phyloP scores from a whole-genome alignment of 2,888 invertebrate species.

The Plemyria rubiginata region DNA sequence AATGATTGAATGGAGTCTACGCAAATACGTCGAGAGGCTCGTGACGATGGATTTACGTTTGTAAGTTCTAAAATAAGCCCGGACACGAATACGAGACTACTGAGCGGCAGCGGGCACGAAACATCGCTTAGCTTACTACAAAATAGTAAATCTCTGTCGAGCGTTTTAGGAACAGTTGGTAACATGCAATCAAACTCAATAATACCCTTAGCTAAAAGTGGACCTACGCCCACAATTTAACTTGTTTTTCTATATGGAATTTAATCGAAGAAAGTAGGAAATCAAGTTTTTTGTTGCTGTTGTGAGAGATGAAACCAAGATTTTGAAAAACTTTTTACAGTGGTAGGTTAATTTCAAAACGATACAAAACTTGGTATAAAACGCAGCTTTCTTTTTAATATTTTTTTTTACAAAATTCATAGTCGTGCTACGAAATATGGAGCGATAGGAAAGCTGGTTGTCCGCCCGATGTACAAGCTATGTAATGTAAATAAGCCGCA shows the following conservation, averaged over 20 bases:
- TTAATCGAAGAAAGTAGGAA: no score
- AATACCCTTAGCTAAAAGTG: no score
- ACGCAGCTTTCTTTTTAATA: no score
- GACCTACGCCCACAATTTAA: no score
- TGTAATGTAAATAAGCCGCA: not conserved
- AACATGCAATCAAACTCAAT: not conserved
- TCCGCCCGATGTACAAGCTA: not conserved
- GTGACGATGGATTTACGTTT: slow-evolving; percentile 22
- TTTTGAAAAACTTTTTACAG: no score
- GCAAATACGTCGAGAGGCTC: slow-evolving; percentile 15
- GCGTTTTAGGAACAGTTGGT: not conserved
- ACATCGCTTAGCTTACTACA: not conserved
- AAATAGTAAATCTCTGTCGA: not conserved
- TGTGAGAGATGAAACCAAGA: no score
- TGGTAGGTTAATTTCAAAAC: no score
- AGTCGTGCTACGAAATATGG: not conserved
- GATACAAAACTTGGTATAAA: no score
- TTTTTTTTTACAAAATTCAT: no score
- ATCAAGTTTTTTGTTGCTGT: no score
- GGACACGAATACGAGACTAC: not conserved
- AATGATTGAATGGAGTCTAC: slow-evolving; percentile 19
- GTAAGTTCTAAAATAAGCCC: slow-evolving; percentile 19
- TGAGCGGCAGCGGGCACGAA: slow-evolving; percentile 9
- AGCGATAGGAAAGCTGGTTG: not conserved
- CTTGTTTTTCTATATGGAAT: no score